Base-by-base conservation (phyloP, 2,888 invertebrate genomes). In the Tetranychus truncatus region DNA sequence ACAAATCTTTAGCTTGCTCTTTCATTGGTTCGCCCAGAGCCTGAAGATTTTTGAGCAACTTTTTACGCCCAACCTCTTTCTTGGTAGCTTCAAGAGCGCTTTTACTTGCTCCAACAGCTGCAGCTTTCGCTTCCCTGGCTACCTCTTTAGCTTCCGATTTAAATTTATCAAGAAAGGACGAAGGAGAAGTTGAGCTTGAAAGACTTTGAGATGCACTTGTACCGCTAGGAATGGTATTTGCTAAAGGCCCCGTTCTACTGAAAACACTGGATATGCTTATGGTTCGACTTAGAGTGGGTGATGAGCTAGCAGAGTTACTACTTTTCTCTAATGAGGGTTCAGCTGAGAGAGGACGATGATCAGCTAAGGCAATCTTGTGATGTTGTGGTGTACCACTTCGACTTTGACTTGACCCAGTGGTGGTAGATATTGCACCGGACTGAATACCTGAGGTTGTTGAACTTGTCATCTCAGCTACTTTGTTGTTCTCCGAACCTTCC, bases 61-160 rank as follows among this genome's bases (percentile, higher is more conserved):
- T 78, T 45, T 79, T 79, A 81, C 92, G 93, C 0, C 90, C 86
- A 21, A 94, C 84, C 82, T 93, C 93, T 0, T 91, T 91, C 44
- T 74, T 74, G 67, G 74, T 74, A 21, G 74, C 74, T 84, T 91
- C 91, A 45, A 92, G 81, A 0, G 92, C 92, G 66, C 88, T 88
- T 81, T 91, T 91, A 0, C 91, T 89, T 0, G 89, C 93, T 81
- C 91, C 92, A 75, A 90, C 90, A 77, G 91, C 88, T 76, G 89
- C 89, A 81, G 90, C 90, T 0, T 88, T 91, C 2, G 90, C 91
- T 82, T 93, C 93, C 78, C 89, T 91, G 6, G 55, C 90, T 0
- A 91, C 91, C 81, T 91, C 91, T 82, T 92, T 93, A 0, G 92
- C 92, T 79, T 92, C 91, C 55, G 89, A 45, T 20, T 76, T 74